These are phyloP conservation scores for Pharmacophagus antenor DNA, from an alignment of 2,888 invertebrate genomes.

Conservation along the genomic window DNA sequence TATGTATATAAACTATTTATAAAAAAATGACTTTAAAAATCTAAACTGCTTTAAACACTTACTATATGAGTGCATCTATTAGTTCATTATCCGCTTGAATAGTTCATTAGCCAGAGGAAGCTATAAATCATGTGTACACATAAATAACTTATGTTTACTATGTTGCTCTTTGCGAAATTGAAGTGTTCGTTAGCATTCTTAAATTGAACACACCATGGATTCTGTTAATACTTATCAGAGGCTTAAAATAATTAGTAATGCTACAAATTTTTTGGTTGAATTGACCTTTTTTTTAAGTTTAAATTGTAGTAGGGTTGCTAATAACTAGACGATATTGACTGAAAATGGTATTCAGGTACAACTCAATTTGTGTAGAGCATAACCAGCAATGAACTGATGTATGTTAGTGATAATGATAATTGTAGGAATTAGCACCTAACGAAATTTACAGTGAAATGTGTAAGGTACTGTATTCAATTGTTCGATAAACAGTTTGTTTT, in stretches of 20 bases:
- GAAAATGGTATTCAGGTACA: no score
- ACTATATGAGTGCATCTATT: conserved; percentile 14
- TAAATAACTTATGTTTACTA: conserved; percentile 18
- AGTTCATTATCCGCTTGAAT: conserved; percentile 26
- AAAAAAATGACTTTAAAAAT: conserved; percentile 8
- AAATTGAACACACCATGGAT: neutral
- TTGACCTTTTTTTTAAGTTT: no score
- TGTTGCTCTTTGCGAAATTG: conserved; percentile 10
- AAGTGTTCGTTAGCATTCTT: conserved; percentile 2
- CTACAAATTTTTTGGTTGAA: no score
- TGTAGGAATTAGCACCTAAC: no score
- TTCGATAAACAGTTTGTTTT: neutral
- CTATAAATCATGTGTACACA: conserved; percentile 45
- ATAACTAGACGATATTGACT: neutral
- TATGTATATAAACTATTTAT: neutral
- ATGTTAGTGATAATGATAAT: neutral
- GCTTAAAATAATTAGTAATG: no score
- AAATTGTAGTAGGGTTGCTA: neutral
- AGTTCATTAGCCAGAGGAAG: conserved; percentile 53
- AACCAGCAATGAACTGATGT: neutral
- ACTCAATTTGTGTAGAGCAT: no score
- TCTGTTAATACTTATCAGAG: neutral
- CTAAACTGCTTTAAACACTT: conserved; percentile 14
- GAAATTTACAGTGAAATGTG: no score
- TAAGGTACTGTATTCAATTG: neutral